These are phyloP conservation scores for Trachymyrmex septentrionalis DNA, from an alignment of 1,140 invertebrate species.

Conservation along the genomic window DNA sequence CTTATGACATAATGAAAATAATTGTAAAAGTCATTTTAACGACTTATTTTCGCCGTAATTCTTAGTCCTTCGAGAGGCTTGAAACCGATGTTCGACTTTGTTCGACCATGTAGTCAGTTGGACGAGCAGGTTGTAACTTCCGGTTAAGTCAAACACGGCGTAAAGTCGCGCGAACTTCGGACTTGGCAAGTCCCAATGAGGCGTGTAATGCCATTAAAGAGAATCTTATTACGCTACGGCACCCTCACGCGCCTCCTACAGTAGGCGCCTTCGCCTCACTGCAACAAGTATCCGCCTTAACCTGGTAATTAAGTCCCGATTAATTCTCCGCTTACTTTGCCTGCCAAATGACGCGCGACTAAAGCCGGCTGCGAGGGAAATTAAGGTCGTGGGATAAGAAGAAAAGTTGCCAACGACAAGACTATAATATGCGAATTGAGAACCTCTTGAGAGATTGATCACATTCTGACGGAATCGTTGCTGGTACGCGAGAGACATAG, in stretches of 20 bases:
- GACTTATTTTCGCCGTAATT: constrained; percentile 63
- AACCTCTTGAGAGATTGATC: constrained; percentile 52
- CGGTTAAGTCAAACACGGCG: constrained; percentile 85
- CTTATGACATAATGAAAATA: constrained; percentile 7
- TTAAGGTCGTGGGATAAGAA: constrained; percentile 63
- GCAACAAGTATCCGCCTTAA: constrained; percentile 84
- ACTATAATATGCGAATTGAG: not conserved
- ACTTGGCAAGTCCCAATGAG: constrained; percentile 86
- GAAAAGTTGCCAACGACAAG: constrained; percentile 40
- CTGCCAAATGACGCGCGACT: constrained; percentile 78
- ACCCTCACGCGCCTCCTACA: constrained; percentile 79
- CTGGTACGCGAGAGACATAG: constrained; percentile 30
- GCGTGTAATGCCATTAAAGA: constrained; percentile 87
- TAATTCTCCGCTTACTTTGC: constrained; percentile 82
- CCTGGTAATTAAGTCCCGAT: constrained; percentile 83
- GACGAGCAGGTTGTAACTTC: constrained; percentile 79
- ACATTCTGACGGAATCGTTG: constrained; percentile 38
- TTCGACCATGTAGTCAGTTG: constrained; percentile 75
- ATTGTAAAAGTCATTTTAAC: constrained; percentile 3
- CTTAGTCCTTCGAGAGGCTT: constrained; percentile 63
- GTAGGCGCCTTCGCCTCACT: constrained; percentile 76
- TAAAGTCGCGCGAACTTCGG: constrained; percentile 83
- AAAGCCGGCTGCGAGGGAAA: constrained; percentile 68
- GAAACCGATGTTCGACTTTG: constrained; percentile 66
- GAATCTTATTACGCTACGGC: constrained; percentile 84